Conservation (phyloP, 2,888 invertebrate species). For the Abrostola triplasia region DNA sequence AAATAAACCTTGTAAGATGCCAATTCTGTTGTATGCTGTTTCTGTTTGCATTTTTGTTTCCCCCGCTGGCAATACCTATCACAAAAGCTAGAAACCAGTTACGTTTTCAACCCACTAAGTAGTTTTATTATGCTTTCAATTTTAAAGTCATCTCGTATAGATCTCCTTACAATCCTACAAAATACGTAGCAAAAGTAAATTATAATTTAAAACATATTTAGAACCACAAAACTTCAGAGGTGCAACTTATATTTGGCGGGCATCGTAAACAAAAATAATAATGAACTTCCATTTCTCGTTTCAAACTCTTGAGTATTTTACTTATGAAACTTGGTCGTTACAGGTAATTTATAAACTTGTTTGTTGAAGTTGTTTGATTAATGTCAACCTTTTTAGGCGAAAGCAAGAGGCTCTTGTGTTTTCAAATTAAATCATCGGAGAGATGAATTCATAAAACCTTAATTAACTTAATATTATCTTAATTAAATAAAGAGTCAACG, state of each 20-base stretch:
- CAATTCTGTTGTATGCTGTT: conserved; percentile 58
- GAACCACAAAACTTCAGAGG: not conserved
- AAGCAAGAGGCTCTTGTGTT: conserved; percentile 45
- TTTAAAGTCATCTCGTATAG: conserved; percentile 12
- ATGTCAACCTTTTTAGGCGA: conserved; percentile 55
- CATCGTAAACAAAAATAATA: conserved; percentile 58
- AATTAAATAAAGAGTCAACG: conserved; percentile 2
- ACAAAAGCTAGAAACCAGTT: conserved; percentile 32
- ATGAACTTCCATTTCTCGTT: conserved; percentile 53
- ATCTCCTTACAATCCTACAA: no score
- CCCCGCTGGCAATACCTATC: conserved; percentile 27
- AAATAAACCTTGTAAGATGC: conserved; percentile 60
- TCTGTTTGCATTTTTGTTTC: conserved; percentile 48
- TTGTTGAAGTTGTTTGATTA: conserved; percentile 62
- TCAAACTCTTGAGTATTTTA: conserved; percentile 58
- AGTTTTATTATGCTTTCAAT: no score
- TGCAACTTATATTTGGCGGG: conserved; percentile 29
- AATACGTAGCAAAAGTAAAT: not conserved
- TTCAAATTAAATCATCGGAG: conserved; percentile 34
- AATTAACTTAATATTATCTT: conserved; percentile 3
- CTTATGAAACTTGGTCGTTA: conserved; percentile 59
- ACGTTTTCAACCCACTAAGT: conserved; percentile 3
- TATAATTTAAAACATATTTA: conserved; percentile 3
- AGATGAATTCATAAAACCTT: conserved; percentile 3
- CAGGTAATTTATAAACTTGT: conserved; percentile 62